Conservation (phyloP, 2,888 invertebrate genomes). For the Pollenia angustigena region DNA sequence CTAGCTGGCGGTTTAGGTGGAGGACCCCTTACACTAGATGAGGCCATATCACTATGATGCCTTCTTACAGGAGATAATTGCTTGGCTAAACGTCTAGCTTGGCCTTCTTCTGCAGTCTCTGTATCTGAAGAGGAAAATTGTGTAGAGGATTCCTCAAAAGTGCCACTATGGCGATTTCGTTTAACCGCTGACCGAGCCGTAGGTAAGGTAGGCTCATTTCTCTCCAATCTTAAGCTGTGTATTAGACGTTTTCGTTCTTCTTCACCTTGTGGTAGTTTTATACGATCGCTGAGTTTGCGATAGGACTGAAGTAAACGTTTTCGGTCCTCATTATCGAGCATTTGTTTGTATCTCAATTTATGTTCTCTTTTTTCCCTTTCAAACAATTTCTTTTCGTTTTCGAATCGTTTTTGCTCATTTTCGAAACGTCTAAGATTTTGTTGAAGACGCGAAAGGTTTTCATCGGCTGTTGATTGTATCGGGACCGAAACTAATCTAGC, state of each 20-base stretch:
- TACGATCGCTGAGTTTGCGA: conserved; percentile 81
- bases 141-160: conserved; percentile 83
- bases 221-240: conserved; percentile 80
- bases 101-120: conserved; percentile 77
- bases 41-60: conserved; percentile 65
- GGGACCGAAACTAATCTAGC: conserved; percentile 38
- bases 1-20: conserved; percentile 78
- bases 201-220: conserved; percentile 75
- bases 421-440: conserved; percentile 83
- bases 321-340: conserved; percentile 82
- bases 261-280: conserved; percentile 79
- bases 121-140: conserved; percentile 83
- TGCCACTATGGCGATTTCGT: conserved; percentile 75
- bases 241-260: conserved; percentile 81
- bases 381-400: conserved; percentile 84
- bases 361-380: conserved; percentile 86
- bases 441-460: conserved; percentile 80
- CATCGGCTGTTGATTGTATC: conserved; percentile 73
- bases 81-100: conserved; percentile 64
- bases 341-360: conserved; percentile 81
- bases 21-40: conserved; percentile 78
- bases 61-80: conserved; percentile 73
- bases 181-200: conserved; percentile 68
- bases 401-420: conserved; percentile 83
- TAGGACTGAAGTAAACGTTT: conserved; percentile 81